Percentiles rank a stretch among this genome's conserved stretches.
Evolutionary conservation across 2,888 invertebrate species (phyloP).

Genomic region (Fragum sueziense): DNA sequence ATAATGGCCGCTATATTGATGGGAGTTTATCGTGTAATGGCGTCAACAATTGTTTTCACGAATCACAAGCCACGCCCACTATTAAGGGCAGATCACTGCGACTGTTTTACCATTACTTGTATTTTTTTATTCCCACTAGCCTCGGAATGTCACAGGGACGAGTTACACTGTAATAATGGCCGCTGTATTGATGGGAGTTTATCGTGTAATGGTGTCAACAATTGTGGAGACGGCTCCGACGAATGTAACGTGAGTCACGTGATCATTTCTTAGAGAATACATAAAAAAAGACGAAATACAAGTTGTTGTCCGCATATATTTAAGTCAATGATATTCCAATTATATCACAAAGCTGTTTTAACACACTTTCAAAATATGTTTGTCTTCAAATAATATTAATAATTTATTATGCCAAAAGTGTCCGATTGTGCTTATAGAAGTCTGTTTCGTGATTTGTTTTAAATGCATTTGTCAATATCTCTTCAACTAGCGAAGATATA

Average conservation of each 20-base stretch:
- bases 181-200: slow-evolving; percentile 59
- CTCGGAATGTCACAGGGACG: slow-evolving; percentile 36
- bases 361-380: neutral
- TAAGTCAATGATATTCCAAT: neutral
- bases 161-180: slow-evolving; percentile 56
- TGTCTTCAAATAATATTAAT: neutral
- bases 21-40: slow-evolving; percentile 59
- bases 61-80: no score
- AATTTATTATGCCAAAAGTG: neutral
- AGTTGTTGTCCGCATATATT: neutral
- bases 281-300: neutral
- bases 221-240: slow-evolving; percentile 65
- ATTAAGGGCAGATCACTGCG: no score
- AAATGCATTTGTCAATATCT: no score
- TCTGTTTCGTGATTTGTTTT: no score
- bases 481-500: no score
- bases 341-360: neutral
- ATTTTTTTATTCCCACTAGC: no score
- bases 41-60: slow-evolving; percentile 63
- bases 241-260: slow-evolving; percentile 49
- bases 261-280: no score
- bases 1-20: slow-evolving; percentile 60
- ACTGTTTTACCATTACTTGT: no score
- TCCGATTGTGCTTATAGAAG: neutral
- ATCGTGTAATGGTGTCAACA: slow-evolving; percentile 61